These are phyloP conservation scores for Anoplius nigerrimus DNA, from an alignment of 2,888 invertebrate species.

Conservation along the genomic window DNA sequence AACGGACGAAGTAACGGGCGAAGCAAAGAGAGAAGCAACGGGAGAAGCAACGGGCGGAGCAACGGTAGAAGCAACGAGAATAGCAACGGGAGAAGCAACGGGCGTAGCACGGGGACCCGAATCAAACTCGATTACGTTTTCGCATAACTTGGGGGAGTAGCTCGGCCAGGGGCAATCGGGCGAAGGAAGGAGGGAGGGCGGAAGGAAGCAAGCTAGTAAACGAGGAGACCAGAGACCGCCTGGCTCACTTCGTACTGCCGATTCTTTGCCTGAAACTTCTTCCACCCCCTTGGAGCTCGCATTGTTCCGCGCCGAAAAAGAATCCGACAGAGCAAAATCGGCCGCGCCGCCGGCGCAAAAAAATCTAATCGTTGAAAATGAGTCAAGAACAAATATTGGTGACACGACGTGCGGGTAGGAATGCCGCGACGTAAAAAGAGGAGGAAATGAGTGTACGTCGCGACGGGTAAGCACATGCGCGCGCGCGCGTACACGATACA, in stretches of 20 bases:
- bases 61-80: conserved; percentile 18
- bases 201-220: no score
- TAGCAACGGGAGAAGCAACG: conserved; percentile 18
- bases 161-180: conserved; percentile 15
- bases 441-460: conserved; percentile 25
- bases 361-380: no score
- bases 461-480: neutral
- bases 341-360: no score
- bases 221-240: no score
- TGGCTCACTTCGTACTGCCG: no score
- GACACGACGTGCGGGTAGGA: no score
- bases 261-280: no score
- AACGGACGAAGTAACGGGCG: conserved; percentile 25
- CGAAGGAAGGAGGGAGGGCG: no score
- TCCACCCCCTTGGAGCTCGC: no score
- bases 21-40: conserved; percentile 1
- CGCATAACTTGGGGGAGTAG: conserved; percentile 48
- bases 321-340: conserved; percentile 6
- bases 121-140: conserved; percentile 57
- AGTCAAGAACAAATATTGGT: no score
- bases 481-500: no score
- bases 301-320: conserved; percentile 17
- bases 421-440: neutral
- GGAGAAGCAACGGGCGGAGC: conserved; percentile 24
- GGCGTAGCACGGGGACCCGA: conserved; percentile 23